A percentile compares a stretch with the other conserved stretches of the same genome.
Evolutionary conservation across 2,888 invertebrate genomes (phyloP).

Genomic region (Notodromas monacha): DNA sequence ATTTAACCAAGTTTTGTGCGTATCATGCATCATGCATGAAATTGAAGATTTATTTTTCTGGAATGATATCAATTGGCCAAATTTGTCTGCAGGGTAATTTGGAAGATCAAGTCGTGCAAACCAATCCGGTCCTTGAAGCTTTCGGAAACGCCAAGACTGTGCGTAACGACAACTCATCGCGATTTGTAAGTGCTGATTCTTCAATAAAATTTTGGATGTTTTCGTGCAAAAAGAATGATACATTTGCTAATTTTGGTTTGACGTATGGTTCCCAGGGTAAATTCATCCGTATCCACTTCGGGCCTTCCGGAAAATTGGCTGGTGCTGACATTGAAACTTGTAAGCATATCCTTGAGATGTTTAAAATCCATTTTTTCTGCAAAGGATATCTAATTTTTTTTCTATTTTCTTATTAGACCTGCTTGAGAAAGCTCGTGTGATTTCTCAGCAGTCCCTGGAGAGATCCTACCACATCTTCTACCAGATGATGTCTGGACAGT

Average conservation of each 20-base stretch:
- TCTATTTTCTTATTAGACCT: constrained; percentile 62
- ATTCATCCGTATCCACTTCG: constrained; percentile 99
- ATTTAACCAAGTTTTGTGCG: too few species aligned
- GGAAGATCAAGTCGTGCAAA: constrained; percentile 98
- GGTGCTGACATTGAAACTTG: constrained; percentile 99
- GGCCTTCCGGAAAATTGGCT: constrained; percentile 92
- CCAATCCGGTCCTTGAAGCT: constrained; percentile 95
- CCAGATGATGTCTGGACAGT: constrained; percentile 88
- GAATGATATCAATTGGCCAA: too few species aligned
- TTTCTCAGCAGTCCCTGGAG: constrained; percentile 92
- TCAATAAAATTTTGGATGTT: too few species aligned
- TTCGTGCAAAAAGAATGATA: too few species aligned
- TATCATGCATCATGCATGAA: too few species aligned
- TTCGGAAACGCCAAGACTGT: constrained; percentile 99
- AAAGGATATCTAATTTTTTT: too few species aligned
- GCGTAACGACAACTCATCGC: constrained; percentile 99
- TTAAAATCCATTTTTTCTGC: constrained; percentile 7
- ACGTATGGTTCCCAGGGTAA: constrained; percentile 43
- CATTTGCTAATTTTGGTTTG: constrained; percentile 1
- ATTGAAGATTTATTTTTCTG: too few species aligned
- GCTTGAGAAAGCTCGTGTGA: constrained; percentile 99
- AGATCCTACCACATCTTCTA: constrained; percentile 99
- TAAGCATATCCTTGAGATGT: too few species aligned
- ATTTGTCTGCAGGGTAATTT: constrained; percentile 65
- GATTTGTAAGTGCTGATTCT: constrained; percentile 81